Conservation (phyloP, 2,113 vertebrate species). For the Eurypyga helias region DNA sequence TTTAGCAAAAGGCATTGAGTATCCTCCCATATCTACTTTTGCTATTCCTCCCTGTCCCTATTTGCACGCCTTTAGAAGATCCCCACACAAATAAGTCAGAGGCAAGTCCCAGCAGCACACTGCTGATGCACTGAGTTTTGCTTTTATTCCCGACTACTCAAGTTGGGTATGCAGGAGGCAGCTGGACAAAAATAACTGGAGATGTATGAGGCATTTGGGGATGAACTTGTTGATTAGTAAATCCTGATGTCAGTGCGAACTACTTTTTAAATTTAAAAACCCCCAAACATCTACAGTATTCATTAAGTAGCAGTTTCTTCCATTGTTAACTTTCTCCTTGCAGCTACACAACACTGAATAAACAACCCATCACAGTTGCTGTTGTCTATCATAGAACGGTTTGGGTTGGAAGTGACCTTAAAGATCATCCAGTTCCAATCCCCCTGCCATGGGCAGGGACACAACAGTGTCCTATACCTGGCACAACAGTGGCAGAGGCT, state of each 20-base stretch:
- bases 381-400: too few relatives aligned
- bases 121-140: background rate
- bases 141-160: background rate
- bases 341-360: background rate
- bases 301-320: background rate
- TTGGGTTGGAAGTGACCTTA: too few relatives aligned
- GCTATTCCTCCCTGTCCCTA: fast-evolving
- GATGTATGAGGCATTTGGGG: background rate
- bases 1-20: background rate
- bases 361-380: fast-evolving
- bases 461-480: too few relatives aligned
- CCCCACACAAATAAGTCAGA: background rate
- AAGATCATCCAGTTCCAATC: too few relatives aligned
- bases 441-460: too few relatives aligned
- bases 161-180: background rate
- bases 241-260: background rate
- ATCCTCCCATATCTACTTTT: fast-evolving
- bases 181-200: background rate
- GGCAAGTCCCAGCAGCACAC: fast-evolving
- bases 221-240: background rate
- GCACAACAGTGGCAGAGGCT: too few relatives aligned
- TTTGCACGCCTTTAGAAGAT: background rate
- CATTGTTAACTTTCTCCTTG: background rate
- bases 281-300: background rate
- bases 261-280: background rate